Conservation (phyloP, 2,888 invertebrate genomes). For the Drosophila heteroneura region DNA sequence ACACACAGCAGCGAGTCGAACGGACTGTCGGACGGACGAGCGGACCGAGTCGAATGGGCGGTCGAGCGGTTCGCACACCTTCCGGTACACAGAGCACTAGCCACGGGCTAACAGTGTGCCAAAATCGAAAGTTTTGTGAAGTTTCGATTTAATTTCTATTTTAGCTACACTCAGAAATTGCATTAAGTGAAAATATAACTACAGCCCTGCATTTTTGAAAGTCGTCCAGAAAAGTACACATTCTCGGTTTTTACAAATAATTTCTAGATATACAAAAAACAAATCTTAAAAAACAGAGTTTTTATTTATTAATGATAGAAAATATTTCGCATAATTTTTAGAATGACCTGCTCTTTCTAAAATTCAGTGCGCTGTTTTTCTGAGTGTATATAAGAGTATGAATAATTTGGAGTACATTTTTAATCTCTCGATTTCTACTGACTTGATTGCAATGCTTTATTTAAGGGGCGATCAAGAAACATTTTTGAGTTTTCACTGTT, state of each 20-base stretch:
- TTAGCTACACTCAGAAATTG: neutral
- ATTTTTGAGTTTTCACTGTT: neutral
- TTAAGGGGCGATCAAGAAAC: neutral
- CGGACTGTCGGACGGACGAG: conserved; percentile 38
- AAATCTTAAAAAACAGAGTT: neutral
- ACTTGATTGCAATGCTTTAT: neutral
- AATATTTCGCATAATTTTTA: neutral
- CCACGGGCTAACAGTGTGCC: conserved; percentile 33
- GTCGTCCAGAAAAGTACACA: neutral
- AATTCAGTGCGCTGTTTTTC: neutral
- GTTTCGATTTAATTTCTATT: neutral
- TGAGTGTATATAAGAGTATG: neutral
- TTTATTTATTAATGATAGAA: no score
- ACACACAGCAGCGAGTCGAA: conserved; percentile 55
- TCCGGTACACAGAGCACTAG: conserved; percentile 71
- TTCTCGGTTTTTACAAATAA: neutral
- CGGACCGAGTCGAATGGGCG: conserved; percentile 60
- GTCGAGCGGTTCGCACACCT: conserved; percentile 72
- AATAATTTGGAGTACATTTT: fast-evolving
- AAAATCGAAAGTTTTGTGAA: neutral
- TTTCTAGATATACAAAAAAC: no score
- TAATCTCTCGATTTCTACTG: neutral
- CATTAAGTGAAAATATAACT: neutral
- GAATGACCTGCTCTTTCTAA: neutral
- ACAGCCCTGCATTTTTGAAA: neutral